These are phyloP conservation scores for Phrixothrix hirtus DNA, from an alignment of 2,888 invertebrate species.

Conservation along the genomic window DNA sequence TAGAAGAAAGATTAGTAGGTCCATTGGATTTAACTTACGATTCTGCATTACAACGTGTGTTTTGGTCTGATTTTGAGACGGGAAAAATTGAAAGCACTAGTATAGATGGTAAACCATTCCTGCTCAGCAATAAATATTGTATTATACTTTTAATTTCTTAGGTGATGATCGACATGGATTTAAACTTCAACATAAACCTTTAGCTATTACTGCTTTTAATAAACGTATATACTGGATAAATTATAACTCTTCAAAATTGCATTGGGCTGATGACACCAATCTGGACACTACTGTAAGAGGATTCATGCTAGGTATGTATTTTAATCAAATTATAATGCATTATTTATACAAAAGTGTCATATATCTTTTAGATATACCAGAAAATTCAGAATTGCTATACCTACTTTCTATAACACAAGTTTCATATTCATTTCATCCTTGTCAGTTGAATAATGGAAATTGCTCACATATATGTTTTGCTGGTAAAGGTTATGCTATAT, in stretches of 20 bases:
- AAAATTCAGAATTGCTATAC: conserved; percentile 55
- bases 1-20: conserved; percentile 56
- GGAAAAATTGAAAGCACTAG: conserved; percentile 68
- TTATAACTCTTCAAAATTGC: conserved; percentile 60
- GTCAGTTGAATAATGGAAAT: conserved; percentile 63
- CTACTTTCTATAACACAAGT: conserved; percentile 59
- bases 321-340: neutral
- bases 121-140: no score
- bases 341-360: neutral
- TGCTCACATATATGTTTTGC: conserved; percentile 78
- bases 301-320: conserved; percentile 50
- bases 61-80: conserved; percentile 69
- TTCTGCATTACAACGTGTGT: conserved; percentile 62
- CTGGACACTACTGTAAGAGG: conserved; percentile 43
- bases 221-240: conserved; percentile 73
- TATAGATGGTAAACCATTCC: conserved; percentile 58
- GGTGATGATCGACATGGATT: conserved; percentile 53
- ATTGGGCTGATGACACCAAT: conserved; percentile 63
- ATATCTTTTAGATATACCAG: neutral
- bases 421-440: conserved; percentile 58
- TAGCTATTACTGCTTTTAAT: conserved; percentile 64
- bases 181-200: conserved; percentile 54
- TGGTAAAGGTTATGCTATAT: conserved; percentile 48
- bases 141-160: conserved; percentile 34
- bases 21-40: conserved; percentile 64